These are phyloP conservation scores for Cecidostiba fungosa DNA, from an alignment of 2,888 invertebrate species.

Conservation along the genomic window DNA sequence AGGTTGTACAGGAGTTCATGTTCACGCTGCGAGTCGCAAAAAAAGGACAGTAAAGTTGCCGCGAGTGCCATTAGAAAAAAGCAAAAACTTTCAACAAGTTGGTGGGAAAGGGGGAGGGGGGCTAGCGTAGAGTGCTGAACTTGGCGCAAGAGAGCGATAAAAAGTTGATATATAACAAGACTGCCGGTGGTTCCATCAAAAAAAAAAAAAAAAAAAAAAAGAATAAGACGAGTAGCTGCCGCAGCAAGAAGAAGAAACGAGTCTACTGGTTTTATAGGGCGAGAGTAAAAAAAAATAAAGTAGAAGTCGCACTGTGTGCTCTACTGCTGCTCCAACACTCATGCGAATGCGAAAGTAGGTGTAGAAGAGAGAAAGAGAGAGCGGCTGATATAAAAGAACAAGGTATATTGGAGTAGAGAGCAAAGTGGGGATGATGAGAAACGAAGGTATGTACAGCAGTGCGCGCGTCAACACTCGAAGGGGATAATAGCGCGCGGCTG, in stretches of 20 bases:
- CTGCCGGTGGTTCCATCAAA: background rate
- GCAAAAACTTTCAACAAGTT: conserved; percentile 48
- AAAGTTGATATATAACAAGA: conserved; percentile 41
- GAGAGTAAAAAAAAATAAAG: background rate
- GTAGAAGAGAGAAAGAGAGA: too few relatives aligned
- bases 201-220: background rate
- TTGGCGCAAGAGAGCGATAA: conserved; percentile 14
- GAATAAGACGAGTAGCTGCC: background rate
- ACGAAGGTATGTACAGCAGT: too few relatives aligned
- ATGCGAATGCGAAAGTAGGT: conserved; percentile 6
- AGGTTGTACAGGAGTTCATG: background rate
- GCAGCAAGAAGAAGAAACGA: background rate
- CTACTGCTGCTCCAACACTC: background rate
- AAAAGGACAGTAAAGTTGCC: conserved; percentile 22
- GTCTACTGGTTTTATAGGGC: conserved; percentile 1
- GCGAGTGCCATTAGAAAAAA: conserved; percentile 21
- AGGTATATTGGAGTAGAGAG: background rate
- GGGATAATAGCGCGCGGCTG: conserved; percentile 29
- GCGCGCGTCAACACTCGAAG: conserved; percentile 7
- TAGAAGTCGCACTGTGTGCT: background rate
- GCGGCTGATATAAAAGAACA: background rate
- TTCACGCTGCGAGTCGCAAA: background rate
- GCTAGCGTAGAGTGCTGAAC: background rate
- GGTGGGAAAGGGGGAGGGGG: background rate
- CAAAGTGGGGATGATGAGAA: background rate